phyloP scores from a whole-genome alignment of 2,113 vertebrate species.

The Smithornis capensis region DNA sequence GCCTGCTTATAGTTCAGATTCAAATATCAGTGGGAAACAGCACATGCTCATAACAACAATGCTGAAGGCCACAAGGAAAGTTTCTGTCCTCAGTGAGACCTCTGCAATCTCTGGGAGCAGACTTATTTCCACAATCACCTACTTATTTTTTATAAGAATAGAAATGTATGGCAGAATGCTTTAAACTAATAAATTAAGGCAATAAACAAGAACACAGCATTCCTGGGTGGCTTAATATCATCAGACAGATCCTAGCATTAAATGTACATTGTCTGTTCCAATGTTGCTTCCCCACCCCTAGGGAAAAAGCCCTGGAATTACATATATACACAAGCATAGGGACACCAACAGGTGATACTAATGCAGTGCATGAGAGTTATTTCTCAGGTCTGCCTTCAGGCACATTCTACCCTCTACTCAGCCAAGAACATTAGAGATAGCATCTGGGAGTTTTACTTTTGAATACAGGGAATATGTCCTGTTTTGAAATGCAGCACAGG shows the following conservation, averaged over 20 bases:
- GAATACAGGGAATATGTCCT: not conserved
- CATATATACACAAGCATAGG: not conserved
- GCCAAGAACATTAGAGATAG: not conserved
- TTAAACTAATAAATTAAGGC: not conserved
- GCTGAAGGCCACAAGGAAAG: not conserved
- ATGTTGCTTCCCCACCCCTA: not conserved
- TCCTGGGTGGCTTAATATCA: not conserved
- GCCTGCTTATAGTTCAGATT: conserved; percentile 1
- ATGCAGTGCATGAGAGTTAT: not conserved
- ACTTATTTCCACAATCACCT: not conserved
- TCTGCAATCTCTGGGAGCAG: not conserved
- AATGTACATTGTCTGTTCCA: not conserved
- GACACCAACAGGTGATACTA: conserved; percentile 28
- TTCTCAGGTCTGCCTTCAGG: conserved; percentile 9
- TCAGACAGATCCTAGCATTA: not conserved
- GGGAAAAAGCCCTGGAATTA: not conserved
- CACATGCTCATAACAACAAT: not conserved
- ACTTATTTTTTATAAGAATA: not conserved
- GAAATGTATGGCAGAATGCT: not conserved
- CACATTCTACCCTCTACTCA: not conserved
- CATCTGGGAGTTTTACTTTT: not conserved
- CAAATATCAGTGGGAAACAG: conserved; percentile 2
- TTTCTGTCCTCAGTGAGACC: not conserved
- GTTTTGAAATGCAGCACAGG: not conserved
- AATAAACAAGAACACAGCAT: not conserved